Base-by-base conservation (phyloP, 2,113 vertebrate species). In the Chrysochloris asiatica region DNA sequence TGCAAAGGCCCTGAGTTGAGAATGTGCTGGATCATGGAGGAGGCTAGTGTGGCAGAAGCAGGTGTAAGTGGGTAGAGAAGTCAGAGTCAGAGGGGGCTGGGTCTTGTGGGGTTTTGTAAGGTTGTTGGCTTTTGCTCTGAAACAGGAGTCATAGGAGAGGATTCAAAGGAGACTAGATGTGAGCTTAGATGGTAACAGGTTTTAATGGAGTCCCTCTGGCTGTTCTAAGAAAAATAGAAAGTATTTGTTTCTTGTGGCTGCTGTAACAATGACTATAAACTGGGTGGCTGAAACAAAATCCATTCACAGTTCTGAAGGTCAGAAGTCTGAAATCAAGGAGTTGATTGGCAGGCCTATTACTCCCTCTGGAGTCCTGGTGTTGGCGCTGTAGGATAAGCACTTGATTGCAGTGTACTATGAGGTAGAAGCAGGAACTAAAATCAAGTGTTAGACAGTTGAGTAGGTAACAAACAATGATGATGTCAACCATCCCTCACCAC, bases 291-390 rank as follows among this genome's bases (percentile, higher is more conserved):
- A 84, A 84, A 56, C 65, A 69, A 26, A 67, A 38, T 14, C 24
- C 48, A 24, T 43, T 38, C 36, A 5, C 21, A 43, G 5, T 48
- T 48, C 33, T 47, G n/a, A 43, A 45, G 67, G 56, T 76, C 30
- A 72, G 43, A 86, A 81, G 54, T 43, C 50, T 36, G 30, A 33
- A 54, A 2, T 33, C 89, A 56, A 8, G 54, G 65, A 50, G 65
- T 30, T 3, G 9, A 33, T 17, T 11, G 33, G 47, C 5, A 12
- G 50, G 19, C 54, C 3, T 24, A 21, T 24, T 0, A 0, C 13
- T 47, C n/a, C 28, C 48, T 12, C 52, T 16, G 2, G 50, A 83
- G 45, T 50, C 16, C 48, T 50, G 48, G 48, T 50, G 48, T 8
- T 50, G 8, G 9, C 48, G 48, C 48, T 10, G 48, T n/a, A n/a